Evolutionary conservation across 64 coral and sea anemone genomes (phyloP), one percentile per base, ranked within the genome.

Genomic region (Trachythela sp.): DNA sequence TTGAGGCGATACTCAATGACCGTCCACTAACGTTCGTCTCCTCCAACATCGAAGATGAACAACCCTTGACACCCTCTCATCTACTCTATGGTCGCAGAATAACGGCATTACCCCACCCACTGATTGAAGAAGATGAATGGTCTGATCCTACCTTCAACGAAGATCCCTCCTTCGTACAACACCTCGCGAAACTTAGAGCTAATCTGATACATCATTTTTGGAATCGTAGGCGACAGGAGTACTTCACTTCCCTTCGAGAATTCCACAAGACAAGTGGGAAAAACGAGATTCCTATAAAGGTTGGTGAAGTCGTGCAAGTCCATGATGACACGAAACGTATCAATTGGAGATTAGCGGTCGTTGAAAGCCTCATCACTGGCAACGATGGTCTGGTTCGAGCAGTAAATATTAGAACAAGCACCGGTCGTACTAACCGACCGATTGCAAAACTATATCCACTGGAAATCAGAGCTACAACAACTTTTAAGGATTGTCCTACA

Each of bases 241-340:
- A 90, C 11, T 71, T 90, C 10, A 90, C 72, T 15, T 84, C 72
- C 22, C 43, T 84, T n/a, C n/a, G n/a, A n/a, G n/a, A n/a, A n/a
- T n/a, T n/a, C n/a, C n/a, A n/a, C n/a, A n/a, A n/a, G n/a, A n/a
- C n/a, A n/a, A n/a, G n/a, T n/a, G n/a, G n/a, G n/a, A n/a, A n/a
- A n/a, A n/a, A n/a, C n/a, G n/a, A n/a, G n/a, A n/a, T n/a, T n/a
- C n/a, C n/a, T n/a, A n/a, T n/a, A n/a, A n/a, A n/a, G n/a, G n/a
- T n/a, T n/a, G n/a, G n/a, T n/a, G n/a, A n/a, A n/a, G n/a, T n/a
- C n/a, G n/a, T n/a, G n/a, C n/a, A n/a, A n/a, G n/a, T n/a, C n/a
- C n/a, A n/a, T n/a, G n/a, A n/a, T n/a, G n/a, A n/a, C n/a, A n/a
- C n/a, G n/a, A n/a, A n/a, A n/a, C n/a, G n/a, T n/a, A n/a, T n/a